Percentiles rank a stretch among this genome's conserved stretches.
Conservation (phyloP, 2,888 invertebrate species). For the Nymphalis c-album region DNA sequence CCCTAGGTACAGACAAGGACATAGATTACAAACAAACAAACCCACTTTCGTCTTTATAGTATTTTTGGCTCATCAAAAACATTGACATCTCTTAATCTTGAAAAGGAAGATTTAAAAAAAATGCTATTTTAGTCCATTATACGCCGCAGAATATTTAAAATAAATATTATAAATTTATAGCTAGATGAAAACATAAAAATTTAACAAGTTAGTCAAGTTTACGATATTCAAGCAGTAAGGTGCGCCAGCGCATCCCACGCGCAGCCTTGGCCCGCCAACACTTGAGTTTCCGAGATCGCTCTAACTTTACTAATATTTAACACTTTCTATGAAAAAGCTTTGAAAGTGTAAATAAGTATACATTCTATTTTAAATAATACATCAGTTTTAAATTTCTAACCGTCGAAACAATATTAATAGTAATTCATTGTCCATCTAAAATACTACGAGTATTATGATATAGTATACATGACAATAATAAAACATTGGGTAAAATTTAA, state of each 20-base stretch:
- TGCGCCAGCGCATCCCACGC: slow-evolving; percentile 45
- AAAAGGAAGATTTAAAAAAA: too few species aligned
- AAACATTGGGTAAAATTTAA: too few species aligned
- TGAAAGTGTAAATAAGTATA: not conserved
- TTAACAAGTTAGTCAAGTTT: slow-evolving; percentile 32
- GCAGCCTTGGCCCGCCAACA: slow-evolving; percentile 41
- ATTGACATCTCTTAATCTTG: too few species aligned
- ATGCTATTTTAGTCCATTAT: too few species aligned
- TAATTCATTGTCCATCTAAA: too few species aligned
- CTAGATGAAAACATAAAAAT: slow-evolving; percentile 26
- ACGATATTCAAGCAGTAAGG: slow-evolving; percentile 27
- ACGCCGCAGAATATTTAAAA: not conserved
- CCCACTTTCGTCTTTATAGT: too few species aligned
- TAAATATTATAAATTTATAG: slow-evolving; percentile 12
- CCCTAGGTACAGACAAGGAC: too few species aligned
- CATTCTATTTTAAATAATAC: not conserved
- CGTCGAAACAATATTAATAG: too few species aligned
- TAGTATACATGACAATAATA: too few species aligned
- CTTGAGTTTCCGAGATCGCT: slow-evolving; percentile 27
- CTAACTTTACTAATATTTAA: slow-evolving; percentile 16
- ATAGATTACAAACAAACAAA: too few species aligned
- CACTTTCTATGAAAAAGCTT: slow-evolving; percentile 24
- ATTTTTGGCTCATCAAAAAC: too few species aligned
- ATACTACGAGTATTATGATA: too few species aligned
- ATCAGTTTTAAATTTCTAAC: not conserved